Evolutionary conservation across 2,113 vertebrate genomes (phyloP).

Genomic region (Ahaetulla prasina): DNA sequence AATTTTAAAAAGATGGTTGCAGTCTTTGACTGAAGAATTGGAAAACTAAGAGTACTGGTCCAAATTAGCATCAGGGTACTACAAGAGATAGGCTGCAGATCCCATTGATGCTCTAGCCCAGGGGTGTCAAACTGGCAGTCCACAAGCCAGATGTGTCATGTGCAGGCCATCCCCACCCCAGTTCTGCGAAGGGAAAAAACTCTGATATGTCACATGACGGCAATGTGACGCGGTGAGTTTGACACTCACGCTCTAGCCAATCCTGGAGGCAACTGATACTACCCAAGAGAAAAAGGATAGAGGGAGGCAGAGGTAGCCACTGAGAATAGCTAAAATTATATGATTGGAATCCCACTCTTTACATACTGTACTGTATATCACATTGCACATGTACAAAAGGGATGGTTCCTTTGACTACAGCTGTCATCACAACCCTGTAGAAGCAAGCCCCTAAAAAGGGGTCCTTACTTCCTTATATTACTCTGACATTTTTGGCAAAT

Average conservation of each 20-base stretch:
- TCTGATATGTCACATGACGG: too few species aligned
- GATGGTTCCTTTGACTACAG: not conserved
- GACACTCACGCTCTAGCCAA: not conserved
- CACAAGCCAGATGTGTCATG: too few species aligned
- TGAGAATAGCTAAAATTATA: not conserved
- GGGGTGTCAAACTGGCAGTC: too few species aligned
- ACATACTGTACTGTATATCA: not conserved
- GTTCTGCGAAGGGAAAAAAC: too few species aligned
- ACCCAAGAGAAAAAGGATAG: not conserved
- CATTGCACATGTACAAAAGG: not conserved
- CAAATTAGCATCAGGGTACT: not conserved
- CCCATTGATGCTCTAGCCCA: not conserved
- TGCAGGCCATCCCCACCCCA: too few species aligned
- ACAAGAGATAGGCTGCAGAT: not conserved
- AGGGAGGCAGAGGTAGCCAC: not conserved
- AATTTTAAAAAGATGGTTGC: not conserved
- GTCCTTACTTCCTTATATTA: not conserved
- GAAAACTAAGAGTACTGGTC: not conserved
- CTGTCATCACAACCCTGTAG: not conserved
- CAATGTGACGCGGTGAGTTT: too few species aligned
- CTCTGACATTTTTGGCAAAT: not conserved
- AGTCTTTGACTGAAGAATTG: not conserved
- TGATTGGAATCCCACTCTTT: not conserved
- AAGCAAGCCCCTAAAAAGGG: not conserved
- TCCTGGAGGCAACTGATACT: not conserved